Conservation (phyloP, 2,888 invertebrate genomes). For the Orthosia gracilis region DNA sequence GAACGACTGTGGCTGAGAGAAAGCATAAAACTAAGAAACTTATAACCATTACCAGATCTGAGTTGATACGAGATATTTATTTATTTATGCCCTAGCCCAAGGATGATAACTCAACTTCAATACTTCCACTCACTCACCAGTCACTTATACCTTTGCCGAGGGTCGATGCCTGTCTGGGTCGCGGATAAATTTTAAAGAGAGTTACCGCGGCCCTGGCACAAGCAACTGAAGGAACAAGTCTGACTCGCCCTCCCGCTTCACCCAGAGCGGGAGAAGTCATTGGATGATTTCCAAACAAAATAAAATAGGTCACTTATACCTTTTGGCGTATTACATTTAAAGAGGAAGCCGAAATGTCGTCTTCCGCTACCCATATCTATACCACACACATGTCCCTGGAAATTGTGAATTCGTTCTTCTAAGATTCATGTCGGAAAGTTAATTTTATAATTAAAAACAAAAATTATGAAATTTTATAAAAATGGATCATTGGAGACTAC, state of each 20-base stretch:
- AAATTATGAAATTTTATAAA: too few relatives aligned
- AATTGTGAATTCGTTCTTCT: too few relatives aligned
- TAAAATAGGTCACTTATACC: not conserved
- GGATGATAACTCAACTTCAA: too few relatives aligned
- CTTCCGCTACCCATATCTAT: not conserved
- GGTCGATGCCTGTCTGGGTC: too few relatives aligned
- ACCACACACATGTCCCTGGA: not conserved
- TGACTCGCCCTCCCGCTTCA: too few relatives aligned
- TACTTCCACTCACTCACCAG: too few relatives aligned
- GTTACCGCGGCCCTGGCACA: too few relatives aligned
- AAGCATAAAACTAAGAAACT: not conserved
- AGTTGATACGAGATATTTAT: not conserved
- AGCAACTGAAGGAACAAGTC: too few relatives aligned
- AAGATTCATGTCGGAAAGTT: not conserved
- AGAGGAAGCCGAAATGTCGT: not conserved
- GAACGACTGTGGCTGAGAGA: slow-evolving; percentile 13
- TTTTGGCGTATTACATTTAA: not conserved
- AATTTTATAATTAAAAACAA: not conserved
- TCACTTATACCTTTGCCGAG: too few relatives aligned
- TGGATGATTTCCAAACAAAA: too few relatives aligned
- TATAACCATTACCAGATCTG: not conserved
- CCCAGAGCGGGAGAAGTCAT: too few relatives aligned
- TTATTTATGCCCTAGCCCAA: not conserved
- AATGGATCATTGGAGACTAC: not conserved
- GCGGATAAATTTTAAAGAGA: too few relatives aligned